Evolutionary conservation across 2,113 vertebrate genomes (phyloP).

Genomic region (Saiga tatarica): DNA sequence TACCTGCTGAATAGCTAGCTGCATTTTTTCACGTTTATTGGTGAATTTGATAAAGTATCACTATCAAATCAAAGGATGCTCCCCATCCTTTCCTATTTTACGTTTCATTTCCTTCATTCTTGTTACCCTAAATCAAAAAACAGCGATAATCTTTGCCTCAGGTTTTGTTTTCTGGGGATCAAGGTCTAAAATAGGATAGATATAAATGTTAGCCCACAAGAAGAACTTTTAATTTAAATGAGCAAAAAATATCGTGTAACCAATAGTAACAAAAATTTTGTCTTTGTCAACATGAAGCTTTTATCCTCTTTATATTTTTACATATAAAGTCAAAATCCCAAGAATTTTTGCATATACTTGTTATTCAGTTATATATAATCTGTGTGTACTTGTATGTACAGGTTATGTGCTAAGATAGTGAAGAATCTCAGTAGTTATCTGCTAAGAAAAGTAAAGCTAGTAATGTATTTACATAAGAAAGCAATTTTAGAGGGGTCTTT

Average conservation of each 20-base stretch:
- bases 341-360: not conserved
- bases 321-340: not conserved
- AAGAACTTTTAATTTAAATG: not conserved
- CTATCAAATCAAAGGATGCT: not conserved
- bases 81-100: not conserved
- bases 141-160: not conserved
- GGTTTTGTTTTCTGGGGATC: not conserved
- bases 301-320: not conserved
- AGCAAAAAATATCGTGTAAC: not conserved
- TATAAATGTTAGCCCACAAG: not conserved
- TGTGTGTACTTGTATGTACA: not conserved
- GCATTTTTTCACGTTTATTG: not conserved
- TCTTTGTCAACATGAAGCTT: not conserved
- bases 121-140: not conserved
- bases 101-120: not conserved
- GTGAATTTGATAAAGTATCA: not conserved
- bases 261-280: not conserved
- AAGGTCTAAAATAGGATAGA: not conserved
- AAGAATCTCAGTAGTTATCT: not conserved
- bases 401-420: not conserved
- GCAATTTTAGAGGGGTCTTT: not conserved
- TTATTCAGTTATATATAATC: not conserved
- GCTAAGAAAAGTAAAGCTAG: not conserved
- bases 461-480: not conserved
- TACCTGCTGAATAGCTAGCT: not conserved